These are phyloP conservation scores for Thalassarche chlororhynchos DNA, from an alignment of 2,113 vertebrate species.

Conservation along the genomic window DNA sequence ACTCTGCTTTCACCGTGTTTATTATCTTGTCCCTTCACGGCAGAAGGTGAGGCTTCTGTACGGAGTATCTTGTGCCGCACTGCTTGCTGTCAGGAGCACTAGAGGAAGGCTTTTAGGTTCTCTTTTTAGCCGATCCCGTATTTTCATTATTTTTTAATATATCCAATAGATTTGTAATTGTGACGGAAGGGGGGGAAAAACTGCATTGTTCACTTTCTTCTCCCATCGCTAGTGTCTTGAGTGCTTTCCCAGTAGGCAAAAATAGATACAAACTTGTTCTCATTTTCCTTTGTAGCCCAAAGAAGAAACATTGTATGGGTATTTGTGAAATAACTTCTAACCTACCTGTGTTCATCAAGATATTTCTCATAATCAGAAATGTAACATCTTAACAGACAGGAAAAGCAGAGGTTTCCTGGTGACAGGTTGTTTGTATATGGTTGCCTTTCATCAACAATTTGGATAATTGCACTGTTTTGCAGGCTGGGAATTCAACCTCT, in stretches of 20 bases:
- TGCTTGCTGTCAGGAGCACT: not conserved
- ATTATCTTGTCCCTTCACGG: accelerated
- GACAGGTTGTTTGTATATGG: not conserved
- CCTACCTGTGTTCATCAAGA: not conserved
- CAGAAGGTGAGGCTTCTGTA: not conserved
- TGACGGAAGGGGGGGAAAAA: not conserved
- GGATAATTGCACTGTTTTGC: not conserved
- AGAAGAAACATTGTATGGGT: not conserved
- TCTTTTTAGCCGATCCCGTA: not conserved
- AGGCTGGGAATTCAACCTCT: not conserved
- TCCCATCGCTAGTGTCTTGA: accelerated
- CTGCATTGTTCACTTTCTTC: not conserved
- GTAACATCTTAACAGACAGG: not conserved
- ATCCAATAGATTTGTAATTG: not conserved
- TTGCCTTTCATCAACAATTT: not conserved
- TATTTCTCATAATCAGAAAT: not conserved
- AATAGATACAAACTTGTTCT: not conserved
- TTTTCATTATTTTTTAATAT: not conserved
- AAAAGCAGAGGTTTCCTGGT: not conserved
- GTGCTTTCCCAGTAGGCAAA: not conserved
- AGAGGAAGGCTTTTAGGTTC: not conserved
- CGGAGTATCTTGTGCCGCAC: not conserved
- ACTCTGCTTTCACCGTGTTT: not conserved
- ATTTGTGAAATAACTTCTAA: not conserved
- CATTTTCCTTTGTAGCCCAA: not conserved